Base-by-base conservation (phyloP, 37 sponge, comb jelly and placozoan species). In the Oopsacas minuta region DNA sequence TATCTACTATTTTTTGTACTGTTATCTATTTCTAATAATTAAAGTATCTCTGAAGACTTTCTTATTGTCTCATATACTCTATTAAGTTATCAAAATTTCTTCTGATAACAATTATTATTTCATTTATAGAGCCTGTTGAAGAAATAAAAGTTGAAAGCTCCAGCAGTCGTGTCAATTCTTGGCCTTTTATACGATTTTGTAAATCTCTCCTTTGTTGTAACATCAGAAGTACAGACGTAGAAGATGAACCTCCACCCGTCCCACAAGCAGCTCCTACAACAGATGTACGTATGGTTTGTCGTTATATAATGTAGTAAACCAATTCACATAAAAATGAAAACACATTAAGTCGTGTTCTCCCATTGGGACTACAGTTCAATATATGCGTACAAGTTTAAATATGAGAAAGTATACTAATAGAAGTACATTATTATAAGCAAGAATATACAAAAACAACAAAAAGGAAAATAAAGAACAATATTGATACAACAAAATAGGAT, bases 221-320 rank as follows among this genome's bases (percentile, higher is more conserved):
- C 30, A 32, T 61, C 75, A 61, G 75, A 3, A n/a, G 28, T 10
- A 20, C 20, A 17, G 49, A 42, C 30, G 75, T 61, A 61, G 75
- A 61, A 61, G 75, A 61, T 12, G 75, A 61, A 12, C 75, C 75
- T 61, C 17, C 75, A n/a, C n/a, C n/a, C n/a, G n/a, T n/a, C n/a
- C n/a, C n/a, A n/a, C n/a, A n/a, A n/a, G n/a, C n/a, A n/a, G n/a
- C n/a, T n/a, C n/a, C n/a, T n/a, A n/a, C n/a, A n/a, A n/a, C n/a
- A n/a, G n/a, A n/a, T n/a, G n/a, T n/a, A n/a, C n/a, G n/a, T n/a
- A n/a, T n/a, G n/a, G n/a, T n/a, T n/a, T n/a, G n/a, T n/a, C n/a
- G n/a, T n/a, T n/a, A n/a, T n/a, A n/a, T n/a, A n/a, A n/a, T n/a
- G n/a, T n/a, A n/a, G n/a, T n/a, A n/a, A n/a, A n/a, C n/a, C n/a